Evolutionary conservation across 2,888 invertebrate species (phyloP).

Genomic region (Brachylomia viminalis): DNA sequence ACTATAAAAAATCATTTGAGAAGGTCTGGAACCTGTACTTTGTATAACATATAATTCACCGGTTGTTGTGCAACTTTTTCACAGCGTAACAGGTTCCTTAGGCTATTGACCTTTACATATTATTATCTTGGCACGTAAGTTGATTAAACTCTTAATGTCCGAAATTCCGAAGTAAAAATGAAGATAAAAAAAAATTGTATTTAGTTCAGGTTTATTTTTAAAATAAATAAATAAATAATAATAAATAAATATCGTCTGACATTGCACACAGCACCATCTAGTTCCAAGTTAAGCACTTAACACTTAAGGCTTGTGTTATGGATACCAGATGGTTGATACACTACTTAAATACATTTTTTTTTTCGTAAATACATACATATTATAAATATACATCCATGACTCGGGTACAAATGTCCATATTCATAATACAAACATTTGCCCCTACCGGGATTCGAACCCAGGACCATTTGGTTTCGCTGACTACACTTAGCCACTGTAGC

Average conservation of each 20-base stretch:
- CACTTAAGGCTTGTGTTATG: no score
- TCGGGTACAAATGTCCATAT: no score
- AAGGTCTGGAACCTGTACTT: conserved; percentile 27
- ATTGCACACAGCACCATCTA: no score
- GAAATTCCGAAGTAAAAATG: conserved; percentile 15
- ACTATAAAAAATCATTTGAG: conserved; percentile 3
- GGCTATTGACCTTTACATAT: conserved; percentile 37
- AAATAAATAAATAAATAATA: background rate
- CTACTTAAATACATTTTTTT: no score
- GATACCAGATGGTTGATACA: no score
- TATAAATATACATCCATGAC: no score
- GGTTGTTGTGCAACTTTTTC: conserved; percentile 20
- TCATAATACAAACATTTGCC: no score
- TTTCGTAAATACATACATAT: no score
- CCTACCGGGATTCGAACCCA: no score
- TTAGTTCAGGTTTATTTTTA: conserved; percentile 5
- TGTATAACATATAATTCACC: conserved; percentile 12
- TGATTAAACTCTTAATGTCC: conserved; percentile 17
- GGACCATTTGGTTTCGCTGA: no score
- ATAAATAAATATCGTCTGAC: no score
- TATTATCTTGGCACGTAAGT: conserved; percentile 32
- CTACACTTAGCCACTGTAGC: no score
- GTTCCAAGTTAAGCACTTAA: background rate
- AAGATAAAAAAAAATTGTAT: conserved; percentile 10
- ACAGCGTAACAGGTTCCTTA: conserved; percentile 23